phyloP scores from a whole-genome alignment of 2,113 vertebrate species.

The Upupa epops region DNA sequence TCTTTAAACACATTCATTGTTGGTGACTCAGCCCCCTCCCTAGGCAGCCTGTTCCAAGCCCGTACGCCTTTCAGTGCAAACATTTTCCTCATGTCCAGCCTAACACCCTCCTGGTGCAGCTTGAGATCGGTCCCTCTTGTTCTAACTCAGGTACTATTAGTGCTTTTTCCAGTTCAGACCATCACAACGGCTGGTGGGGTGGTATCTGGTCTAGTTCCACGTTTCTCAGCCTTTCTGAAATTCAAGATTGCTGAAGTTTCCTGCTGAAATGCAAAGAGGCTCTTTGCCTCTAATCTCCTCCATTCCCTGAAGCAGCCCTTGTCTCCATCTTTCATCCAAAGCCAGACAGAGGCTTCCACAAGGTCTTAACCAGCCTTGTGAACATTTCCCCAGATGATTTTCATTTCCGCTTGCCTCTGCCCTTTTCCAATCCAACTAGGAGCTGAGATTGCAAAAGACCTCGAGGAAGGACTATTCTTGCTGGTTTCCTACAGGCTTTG shows the following conservation, averaged over 20 bases:
- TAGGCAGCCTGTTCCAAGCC: too few species aligned
- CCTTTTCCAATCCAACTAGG: background rate
- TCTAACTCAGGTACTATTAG: background rate
- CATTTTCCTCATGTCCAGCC: too few species aligned
- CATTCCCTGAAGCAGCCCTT: background rate
- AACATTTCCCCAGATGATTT: slow-evolving; percentile 19
- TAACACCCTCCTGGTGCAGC: too few species aligned
- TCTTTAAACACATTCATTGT: too few species aligned
- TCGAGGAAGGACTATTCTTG: background rate
- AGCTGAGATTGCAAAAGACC: background rate
- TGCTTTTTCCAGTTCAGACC: background rate
- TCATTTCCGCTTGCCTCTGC: background rate
- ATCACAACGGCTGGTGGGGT: background rate
- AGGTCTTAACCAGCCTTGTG: background rate
- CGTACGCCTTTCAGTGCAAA: too few species aligned
- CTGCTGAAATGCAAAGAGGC: background rate
- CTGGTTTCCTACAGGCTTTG: background rate
- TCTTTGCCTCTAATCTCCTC: background rate
- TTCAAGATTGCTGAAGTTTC: background rate
- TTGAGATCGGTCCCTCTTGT: too few species aligned
- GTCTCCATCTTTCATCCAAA: background rate
- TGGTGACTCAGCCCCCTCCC: too few species aligned
- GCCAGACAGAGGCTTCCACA: background rate
- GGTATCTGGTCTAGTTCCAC: background rate
- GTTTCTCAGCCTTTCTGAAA: background rate